A percentile compares a stretch with the other conserved stretches of the same genome.
Conservation (phyloP, 2,797 vertebrate genomes). For the Hydrophis major region DNA sequence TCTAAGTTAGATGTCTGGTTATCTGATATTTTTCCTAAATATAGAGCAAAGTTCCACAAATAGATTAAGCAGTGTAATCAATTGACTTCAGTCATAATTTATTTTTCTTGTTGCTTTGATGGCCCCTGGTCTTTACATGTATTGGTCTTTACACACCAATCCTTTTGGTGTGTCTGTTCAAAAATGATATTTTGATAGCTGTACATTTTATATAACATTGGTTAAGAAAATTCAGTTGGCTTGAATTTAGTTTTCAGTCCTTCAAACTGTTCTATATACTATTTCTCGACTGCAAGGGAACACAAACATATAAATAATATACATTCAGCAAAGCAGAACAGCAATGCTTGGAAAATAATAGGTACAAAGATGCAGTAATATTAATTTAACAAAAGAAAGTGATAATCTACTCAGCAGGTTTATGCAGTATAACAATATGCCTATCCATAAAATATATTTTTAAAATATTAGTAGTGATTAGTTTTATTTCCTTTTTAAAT, state of each 20-base stretch:
- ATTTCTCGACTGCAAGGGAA: neutral
- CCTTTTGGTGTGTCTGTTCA: neutral
- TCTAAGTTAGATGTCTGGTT: neutral
- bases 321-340: neutral
- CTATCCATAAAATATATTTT: neutral
- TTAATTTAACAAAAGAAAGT: neutral
- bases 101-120: neutral
- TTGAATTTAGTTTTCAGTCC: neutral
- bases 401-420: neutral
- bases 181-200: neutral
- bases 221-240: neutral
- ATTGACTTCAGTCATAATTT: neutral
- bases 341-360: neutral
- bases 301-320: neutral
- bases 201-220: neutral
- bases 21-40: neutral
- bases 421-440: neutral
- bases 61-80: neutral
- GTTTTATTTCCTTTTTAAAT: neutral
- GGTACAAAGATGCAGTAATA: neutral
- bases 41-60: neutral
- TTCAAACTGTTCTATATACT: neutral
- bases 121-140: neutral
- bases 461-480: neutral
- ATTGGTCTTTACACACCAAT: neutral